phyloP scores from a whole-genome alignment of 1,140 invertebrate species.

The Thrips palmi region DNA sequence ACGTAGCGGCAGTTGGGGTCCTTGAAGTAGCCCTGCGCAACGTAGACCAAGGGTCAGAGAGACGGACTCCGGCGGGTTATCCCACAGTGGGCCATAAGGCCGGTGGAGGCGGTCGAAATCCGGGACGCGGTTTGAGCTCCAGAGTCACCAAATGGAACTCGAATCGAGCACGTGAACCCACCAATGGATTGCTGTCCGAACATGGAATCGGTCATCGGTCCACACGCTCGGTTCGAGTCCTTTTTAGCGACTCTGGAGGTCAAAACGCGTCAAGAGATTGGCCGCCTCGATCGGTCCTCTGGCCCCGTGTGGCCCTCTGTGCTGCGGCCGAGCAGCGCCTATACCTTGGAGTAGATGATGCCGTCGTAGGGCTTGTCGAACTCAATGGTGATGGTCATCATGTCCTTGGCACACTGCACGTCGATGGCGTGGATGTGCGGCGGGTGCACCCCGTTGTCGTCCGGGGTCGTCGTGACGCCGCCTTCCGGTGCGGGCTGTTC shows the following conservation, averaged over 20 bases:
- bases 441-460: conserved; percentile 40
- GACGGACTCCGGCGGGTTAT: neutral
- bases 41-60: no score
- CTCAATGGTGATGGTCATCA: conserved; percentile 64
- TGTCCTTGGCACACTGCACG: conserved; percentile 58
- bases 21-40: conserved; percentile 45
- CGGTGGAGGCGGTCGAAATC: no score
- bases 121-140: no score
- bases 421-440: conserved; percentile 57
- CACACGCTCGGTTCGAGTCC: no score
- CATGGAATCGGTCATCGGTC: no score
- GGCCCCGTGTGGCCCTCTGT: neutral
- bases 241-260: no score
- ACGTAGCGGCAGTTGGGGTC: conserved; percentile 54
- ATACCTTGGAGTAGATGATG: conserved; percentile 63
- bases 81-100: no score
- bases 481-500: neutral
- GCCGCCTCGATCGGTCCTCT: no score
- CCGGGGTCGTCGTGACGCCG: conserved; percentile 15
- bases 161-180: no score
- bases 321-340: no score
- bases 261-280: no score
- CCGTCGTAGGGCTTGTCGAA: conserved; percentile 60
- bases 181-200: no score
- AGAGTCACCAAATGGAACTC: neutral